Percentiles rank a stretch among this genome's conserved stretches.
These are phyloP conservation scores for Equus przewalskii DNA, from an alignment of 2,113 vertebrate genomes.

Conservation along the genomic window DNA sequence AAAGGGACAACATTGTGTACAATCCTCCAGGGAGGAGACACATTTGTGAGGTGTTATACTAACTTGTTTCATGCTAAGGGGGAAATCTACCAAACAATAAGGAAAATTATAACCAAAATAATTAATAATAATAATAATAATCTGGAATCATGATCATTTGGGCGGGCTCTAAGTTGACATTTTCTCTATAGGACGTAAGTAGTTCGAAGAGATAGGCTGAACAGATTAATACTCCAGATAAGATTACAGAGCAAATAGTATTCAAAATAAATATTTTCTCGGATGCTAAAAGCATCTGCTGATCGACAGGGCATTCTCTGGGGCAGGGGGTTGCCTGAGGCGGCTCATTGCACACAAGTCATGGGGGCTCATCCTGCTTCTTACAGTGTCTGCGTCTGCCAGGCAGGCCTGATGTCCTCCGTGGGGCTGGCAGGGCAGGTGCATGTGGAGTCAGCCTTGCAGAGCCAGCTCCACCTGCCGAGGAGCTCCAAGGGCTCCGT, in stretches of 20 bases:
- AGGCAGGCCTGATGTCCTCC: background rate
- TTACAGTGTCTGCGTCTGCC: background rate
- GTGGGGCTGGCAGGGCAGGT: rapidly evolving
- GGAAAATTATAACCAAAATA: background rate
- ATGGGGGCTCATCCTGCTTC: background rate
- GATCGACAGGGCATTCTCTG: too few species aligned
- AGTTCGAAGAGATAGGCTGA: background rate
- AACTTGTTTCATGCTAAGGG: background rate
- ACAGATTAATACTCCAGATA: background rate
- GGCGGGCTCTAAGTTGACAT: background rate
- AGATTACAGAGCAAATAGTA: background rate
- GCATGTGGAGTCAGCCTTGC: rapidly evolving
- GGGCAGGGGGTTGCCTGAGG: too few species aligned
- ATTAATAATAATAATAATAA: background rate
- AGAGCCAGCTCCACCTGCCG: background rate
- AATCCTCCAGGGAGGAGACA: background rate
- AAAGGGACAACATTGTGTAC: background rate
- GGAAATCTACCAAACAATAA: background rate
- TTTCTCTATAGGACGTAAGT: background rate
- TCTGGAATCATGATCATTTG: background rate
- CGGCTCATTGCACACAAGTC: background rate
- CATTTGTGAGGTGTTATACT: background rate
- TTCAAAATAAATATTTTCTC: background rate
- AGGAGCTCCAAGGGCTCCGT: background rate
- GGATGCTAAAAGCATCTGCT: background rate